phyloP scores from a whole-genome alignment of 2,888 invertebrate genomes.

The Polydrusus tereticollis region DNA sequence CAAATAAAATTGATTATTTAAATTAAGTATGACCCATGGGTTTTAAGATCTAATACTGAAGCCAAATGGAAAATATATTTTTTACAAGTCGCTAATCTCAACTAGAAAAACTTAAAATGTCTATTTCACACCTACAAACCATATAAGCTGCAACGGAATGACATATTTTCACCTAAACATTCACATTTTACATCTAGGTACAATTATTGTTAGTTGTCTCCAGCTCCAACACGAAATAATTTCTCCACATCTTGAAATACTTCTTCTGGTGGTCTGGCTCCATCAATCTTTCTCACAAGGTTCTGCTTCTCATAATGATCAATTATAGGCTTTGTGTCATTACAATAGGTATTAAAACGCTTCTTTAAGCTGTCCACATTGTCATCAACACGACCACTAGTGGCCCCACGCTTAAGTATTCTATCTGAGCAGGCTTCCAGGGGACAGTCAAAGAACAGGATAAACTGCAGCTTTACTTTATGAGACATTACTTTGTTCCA shows the following conservation, averaged over 20 bases:
- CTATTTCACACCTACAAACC: background rate
- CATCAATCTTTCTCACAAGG: constrained; percentile 83
- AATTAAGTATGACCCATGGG: no score
- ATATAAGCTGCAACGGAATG: background rate
- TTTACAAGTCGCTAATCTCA: no score
- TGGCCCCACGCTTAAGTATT: constrained; percentile 89
- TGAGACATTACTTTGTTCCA: constrained; percentile 89
- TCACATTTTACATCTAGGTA: constrained; percentile 4
- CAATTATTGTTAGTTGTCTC: constrained; percentile 47
- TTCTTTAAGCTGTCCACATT: constrained; percentile 90
- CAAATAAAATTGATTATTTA: no score
- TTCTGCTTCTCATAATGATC: constrained; percentile 80
- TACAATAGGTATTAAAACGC: constrained; percentile 86
- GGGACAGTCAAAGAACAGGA: constrained; percentile 93
- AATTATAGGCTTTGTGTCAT: constrained; percentile 92
- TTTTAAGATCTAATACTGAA: background rate
- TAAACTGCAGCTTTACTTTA: constrained; percentile 87
- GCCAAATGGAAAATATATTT: background rate
- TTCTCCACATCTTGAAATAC: constrained; percentile 69
- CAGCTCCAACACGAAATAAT: constrained; percentile 56
- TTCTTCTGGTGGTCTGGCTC: constrained; percentile 74
- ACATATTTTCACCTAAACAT: background rate
- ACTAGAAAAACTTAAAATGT: background rate
- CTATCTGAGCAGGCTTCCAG: constrained; percentile 81
- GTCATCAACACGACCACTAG: constrained; percentile 95